These are phyloP conservation scores for Gadus macrocephalus DNA, from an alignment of 2,113 vertebrate genomes.

Conservation along the genomic window DNA sequence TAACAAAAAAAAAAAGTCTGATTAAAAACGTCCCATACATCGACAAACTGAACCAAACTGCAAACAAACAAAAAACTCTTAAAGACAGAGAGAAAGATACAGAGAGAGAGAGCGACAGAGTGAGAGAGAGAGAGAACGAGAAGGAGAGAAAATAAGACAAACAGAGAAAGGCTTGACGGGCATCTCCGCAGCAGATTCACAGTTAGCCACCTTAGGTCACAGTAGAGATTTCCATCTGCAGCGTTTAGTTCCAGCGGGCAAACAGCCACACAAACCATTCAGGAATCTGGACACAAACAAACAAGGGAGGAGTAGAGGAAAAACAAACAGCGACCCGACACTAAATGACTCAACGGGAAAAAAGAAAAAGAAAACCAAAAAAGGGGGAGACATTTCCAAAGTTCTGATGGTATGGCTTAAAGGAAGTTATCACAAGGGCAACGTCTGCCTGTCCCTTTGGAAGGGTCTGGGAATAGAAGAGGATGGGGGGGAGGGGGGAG, in stretches of 20 bases:
- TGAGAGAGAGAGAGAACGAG: constrained; percentile 32
- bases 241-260: constrained; percentile 67
- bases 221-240: constrained; percentile 76
- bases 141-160: constrained; percentile 42
- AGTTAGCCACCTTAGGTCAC: constrained; percentile 77
- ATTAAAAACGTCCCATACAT: constrained; percentile 19
- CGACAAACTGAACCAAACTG: background rate
- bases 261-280: constrained; percentile 65
- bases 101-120: constrained; percentile 27
- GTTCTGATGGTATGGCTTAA: constrained; percentile 67
- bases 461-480: constrained; percentile 6
- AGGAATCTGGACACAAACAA: constrained; percentile 17
- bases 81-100: constrained; percentile 20
- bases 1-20: constrained; percentile 54
- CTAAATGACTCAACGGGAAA: background rate
- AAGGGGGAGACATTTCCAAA: constrained; percentile 44
- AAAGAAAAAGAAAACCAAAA: constrained; percentile 17
- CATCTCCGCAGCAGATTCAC: constrained; percentile 77
- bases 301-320: constrained; percentile 33
- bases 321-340: constrained; percentile 7
- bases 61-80: background rate
- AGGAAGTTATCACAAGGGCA: constrained; percentile 65
- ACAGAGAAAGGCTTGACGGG: constrained; percentile 60
- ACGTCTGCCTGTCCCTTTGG: constrained; percentile 61
- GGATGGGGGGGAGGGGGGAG: constrained; percentile 42